Conservation (phyloP, 2,888 invertebrate genomes). For the Sarcophaga rosellei region DNA sequence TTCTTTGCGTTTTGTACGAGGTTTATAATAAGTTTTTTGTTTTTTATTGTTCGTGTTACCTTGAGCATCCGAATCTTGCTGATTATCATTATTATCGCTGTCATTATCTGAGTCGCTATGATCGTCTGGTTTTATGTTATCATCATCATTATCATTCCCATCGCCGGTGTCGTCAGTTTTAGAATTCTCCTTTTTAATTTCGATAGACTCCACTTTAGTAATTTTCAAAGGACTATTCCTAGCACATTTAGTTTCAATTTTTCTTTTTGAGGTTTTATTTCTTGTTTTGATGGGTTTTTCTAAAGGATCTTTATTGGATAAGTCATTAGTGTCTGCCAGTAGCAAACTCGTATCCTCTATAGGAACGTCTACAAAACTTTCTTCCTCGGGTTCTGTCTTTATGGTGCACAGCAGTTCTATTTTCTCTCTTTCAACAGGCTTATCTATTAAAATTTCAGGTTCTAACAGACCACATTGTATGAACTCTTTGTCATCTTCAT, state of each 20-base stretch:
- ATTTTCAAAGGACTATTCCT: neutral
- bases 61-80: constrained; percentile 68
- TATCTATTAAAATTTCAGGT: neutral
- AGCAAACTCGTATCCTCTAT: neutral
- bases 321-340: neutral
- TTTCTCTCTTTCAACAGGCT: neutral
- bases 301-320: constrained; percentile 15
- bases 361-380: neutral
- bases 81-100: neutral
- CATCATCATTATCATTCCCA: neutral
- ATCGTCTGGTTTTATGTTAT: constrained; percentile 7
- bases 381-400: neutral
- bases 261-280: neutral
- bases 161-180: neutral
- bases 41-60: constrained; percentile 67
- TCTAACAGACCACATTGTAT: neutral
- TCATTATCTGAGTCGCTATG: neutral
- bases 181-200: neutral
- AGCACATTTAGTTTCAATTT: neutral
- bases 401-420: neutral
- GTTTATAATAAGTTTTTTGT: constrained; percentile 24
- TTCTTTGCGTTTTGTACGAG: neutral
- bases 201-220: neutral
- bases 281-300: neutral
- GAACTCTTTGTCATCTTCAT: neutral